Percentiles rank a stretch among this genome's conserved stretches.
These are phyloP conservation scores for Anableps anableps DNA, from an alignment of 2,797 vertebrate genomes.

Conservation along the genomic window DNA sequence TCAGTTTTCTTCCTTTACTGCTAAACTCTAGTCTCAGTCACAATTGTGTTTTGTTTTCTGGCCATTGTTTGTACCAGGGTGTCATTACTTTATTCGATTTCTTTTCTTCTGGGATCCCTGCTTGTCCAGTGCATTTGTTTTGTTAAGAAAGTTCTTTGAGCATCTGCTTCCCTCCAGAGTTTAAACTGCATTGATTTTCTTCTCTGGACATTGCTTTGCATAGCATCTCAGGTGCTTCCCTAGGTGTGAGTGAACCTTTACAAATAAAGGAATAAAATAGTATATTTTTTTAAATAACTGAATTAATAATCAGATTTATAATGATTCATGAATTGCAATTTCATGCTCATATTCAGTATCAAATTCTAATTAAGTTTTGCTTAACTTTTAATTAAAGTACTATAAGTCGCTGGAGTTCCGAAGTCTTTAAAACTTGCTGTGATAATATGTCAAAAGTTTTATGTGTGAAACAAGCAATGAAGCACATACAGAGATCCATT, in stretches of 20 bases:
- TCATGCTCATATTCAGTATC: not conserved
- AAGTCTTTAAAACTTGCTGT: slow-evolving; percentile 25
- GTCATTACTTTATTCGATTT: not conserved
- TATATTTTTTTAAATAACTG: not conserved
- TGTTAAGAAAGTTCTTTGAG: not conserved
- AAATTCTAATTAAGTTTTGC: not conserved
- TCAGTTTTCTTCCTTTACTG: not conserved
- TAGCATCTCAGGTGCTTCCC: not conserved
- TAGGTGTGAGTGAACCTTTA: not conserved
- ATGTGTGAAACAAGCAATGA: slow-evolving; percentile 40
- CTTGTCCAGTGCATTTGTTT: not conserved
- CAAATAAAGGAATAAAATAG: too few relatives aligned
- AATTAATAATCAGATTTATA: not conserved
- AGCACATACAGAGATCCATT: slow-evolving; percentile 31
- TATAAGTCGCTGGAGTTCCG: not conserved
- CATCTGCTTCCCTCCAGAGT: not conserved
- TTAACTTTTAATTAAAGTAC: not conserved
- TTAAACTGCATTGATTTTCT: not conserved
- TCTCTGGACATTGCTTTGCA: not conserved
- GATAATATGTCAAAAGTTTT: slow-evolving; percentile 31
- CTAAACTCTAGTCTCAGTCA: not conserved
- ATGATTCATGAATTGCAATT: not conserved
- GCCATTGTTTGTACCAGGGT: not conserved
- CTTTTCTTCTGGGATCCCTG: not conserved
- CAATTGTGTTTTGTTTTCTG: not conserved